Conservation (phyloP, 2,888 invertebrate genomes). For the Ennomos erosarius region DNA sequence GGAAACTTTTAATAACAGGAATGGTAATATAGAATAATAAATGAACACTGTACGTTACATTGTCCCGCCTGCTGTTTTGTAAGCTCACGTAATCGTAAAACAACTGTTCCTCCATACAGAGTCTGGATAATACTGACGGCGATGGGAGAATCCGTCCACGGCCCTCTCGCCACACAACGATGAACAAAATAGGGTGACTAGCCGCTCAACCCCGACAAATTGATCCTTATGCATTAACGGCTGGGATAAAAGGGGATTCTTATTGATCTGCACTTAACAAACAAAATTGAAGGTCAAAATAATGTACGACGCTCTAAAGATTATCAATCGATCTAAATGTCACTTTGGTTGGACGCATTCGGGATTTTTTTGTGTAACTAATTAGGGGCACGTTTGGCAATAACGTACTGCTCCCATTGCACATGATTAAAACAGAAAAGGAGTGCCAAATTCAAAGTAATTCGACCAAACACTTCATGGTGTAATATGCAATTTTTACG, state of each 20-base stretch:
- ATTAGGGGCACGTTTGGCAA: constrained; percentile 11
- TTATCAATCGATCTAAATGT: too few species aligned
- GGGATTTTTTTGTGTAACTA: constrained; percentile 1
- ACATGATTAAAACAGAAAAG: constrained; percentile 5
- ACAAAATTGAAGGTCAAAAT: constrained; percentile 1
- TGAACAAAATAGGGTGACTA: constrained; percentile 30
- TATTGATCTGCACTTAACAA: constrained; percentile 1
- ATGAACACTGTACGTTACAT: not conserved
- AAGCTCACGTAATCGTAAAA: constrained; percentile 8
- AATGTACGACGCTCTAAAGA: too few species aligned
- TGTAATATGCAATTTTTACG: constrained; percentile 8
- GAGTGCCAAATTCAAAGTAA: constrained; percentile 15
- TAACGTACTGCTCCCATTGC: constrained; percentile 3
- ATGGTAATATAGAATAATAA: too few species aligned
- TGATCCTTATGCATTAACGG: constrained; percentile 15
- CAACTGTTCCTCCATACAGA: constrained; percentile 12
- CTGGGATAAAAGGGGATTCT: constrained; percentile 1
- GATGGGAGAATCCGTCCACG: constrained; percentile 3
- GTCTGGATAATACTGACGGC: constrained; percentile 27
- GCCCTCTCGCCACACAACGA: constrained; percentile 22
- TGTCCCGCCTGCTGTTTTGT: constrained; percentile 1
- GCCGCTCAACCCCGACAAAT: constrained; percentile 33
- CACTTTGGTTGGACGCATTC: not conserved
- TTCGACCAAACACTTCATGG: not conserved
- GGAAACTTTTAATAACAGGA: not conserved